Evolutionary conservation across 2,113 vertebrate species (phyloP), one percentile per base, ranked within the genome.

Genomic region (Myotis davidii): DNA sequence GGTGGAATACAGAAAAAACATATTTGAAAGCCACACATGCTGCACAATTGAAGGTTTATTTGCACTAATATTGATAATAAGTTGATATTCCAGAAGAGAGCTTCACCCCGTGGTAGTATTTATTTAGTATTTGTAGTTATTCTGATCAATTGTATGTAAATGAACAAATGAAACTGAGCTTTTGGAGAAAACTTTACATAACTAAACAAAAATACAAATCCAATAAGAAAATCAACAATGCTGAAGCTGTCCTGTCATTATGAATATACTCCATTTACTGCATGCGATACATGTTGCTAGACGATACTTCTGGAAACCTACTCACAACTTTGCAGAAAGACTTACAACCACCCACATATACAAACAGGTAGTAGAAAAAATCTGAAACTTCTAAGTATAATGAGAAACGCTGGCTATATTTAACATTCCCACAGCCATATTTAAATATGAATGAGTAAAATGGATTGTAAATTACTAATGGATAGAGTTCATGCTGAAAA

Each of bases 281-380:
- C 5, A 52, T 34, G 42, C 84, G 91, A 94, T 93, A 25, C 34
- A 73, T 64, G 34, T 64, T 95, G 91, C 95, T 96, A 95, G 82
- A 52, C 13, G n/a, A 88, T 88, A 94, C 39, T 82, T 87, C 84
- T 97, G 94, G 96, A 97, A 98, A 96, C 79, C 14, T 89, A 94
- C 73, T 86, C 82, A 95, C 23, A 85, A 32, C 20, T 97, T 89
- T 54, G 27, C 85, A 76, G 27, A 86, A 72, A 52, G 9, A 79
- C 0, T 10, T 89, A 73, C 4, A 69, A 3, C 23, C 64, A 85
- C 11, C 13, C 54, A 89, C 32, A 96, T 50, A 78, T 39, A 94
- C 6, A 98, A 95, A 73, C 65, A 95, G 78, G 84, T 72, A 74
- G 52, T n/a, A 69, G 25, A 25, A n/a, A 92, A 78, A 11, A 90